These are phyloP conservation scores for Apodemia duryi DNA, from an alignment of 2,888 invertebrate species.

Conservation along the genomic window DNA sequence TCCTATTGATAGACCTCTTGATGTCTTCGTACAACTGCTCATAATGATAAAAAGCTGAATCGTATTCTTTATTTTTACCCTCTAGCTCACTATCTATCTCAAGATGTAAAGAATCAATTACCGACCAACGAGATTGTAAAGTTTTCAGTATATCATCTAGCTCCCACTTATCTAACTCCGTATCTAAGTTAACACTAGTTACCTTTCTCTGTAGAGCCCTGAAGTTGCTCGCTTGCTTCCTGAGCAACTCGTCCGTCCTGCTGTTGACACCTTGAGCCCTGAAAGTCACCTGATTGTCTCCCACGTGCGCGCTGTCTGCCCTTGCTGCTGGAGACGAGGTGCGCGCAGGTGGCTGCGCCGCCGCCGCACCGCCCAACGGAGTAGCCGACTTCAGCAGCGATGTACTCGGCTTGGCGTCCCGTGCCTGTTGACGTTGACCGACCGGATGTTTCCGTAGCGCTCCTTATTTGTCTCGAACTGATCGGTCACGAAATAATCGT, in stretches of 20 bases:
- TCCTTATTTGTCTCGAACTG: constrained; percentile 5
- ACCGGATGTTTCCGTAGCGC: constrained; percentile 15
- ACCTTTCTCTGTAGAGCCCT: constrained; percentile 21
- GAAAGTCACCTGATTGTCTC: constrained; percentile 3
- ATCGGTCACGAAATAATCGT: constrained; percentile 18
- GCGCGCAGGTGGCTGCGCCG: constrained; percentile 4
- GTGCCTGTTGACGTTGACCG: constrained; percentile 8
- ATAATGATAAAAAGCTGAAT: constrained; percentile 12
- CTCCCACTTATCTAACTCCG: constrained; percentile 8
- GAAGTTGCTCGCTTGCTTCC: constrained; percentile 22
- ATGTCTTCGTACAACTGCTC: constrained; percentile 10
- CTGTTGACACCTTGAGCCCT: constrained; percentile 20
- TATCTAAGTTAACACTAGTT: constrained; percentile 8
- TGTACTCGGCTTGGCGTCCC: constrained; percentile 15
- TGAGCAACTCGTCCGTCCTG: constrained; percentile 21
- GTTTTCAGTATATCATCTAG: constrained; percentile 7
- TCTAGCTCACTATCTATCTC: constrained; percentile 15
- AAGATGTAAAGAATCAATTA: constrained; percentile 16
- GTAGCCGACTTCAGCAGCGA: constrained; percentile 9
- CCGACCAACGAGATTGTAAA: constrained; percentile 15
- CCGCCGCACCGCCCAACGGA: not conserved
- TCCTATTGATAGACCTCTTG: constrained; percentile 14
- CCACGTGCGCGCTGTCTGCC: constrained; percentile 9
- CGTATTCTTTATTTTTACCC: constrained; percentile 17
- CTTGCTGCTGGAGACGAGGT: constrained; percentile 12